Percentiles rank a stretch among this genome's conserved stretches.
These are phyloP conservation scores for Apis florea DNA, from an alignment of 1,140 invertebrate species.

Conservation along the genomic window DNA sequence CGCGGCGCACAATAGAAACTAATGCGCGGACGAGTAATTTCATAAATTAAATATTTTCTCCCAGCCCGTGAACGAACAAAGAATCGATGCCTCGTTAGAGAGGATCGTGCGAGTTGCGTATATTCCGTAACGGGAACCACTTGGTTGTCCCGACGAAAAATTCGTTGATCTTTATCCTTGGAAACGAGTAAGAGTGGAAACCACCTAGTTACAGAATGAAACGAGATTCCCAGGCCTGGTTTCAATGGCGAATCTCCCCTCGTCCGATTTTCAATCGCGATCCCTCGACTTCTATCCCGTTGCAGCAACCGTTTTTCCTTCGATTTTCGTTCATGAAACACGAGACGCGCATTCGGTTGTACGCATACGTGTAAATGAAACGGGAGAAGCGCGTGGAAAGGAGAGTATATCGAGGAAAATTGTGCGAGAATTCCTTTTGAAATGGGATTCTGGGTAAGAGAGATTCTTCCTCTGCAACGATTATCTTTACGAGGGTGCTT, in stretches of 20 bases:
- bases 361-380: not conserved
- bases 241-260: not conserved
- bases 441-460: not conserved
- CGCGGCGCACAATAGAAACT: slow-evolving; percentile 12
- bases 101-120: slow-evolving; percentile 17
- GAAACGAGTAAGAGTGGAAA: slow-evolving; percentile 22
- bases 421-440: not conserved
- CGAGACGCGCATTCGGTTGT: too few species aligned
- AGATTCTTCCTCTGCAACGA: not conserved
- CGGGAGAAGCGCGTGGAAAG: not conserved
- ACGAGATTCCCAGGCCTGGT: slow-evolving; percentile 8
- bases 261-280: not conserved
- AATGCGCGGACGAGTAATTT: slow-evolving; percentile 26
- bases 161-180: slow-evolving; percentile 25
- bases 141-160: slow-evolving; percentile 7
- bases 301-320: not conserved
- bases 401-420: not conserved
- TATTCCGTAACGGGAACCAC: slow-evolving; percentile 37
- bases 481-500: slow-evolving; percentile 4
- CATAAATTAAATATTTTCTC: slow-evolving; percentile 50
- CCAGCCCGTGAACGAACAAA: slow-evolving; percentile 23
- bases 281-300: not conserved
- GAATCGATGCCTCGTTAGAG: slow-evolving; percentile 44
- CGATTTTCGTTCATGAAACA: not conserved
- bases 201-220: not conserved